Percentiles rank a stretch among this genome's conserved stretches.
Evolutionary conservation across 2,888 invertebrate genomes (phyloP).

Genomic region (Diadegma fenestrale): DNA sequence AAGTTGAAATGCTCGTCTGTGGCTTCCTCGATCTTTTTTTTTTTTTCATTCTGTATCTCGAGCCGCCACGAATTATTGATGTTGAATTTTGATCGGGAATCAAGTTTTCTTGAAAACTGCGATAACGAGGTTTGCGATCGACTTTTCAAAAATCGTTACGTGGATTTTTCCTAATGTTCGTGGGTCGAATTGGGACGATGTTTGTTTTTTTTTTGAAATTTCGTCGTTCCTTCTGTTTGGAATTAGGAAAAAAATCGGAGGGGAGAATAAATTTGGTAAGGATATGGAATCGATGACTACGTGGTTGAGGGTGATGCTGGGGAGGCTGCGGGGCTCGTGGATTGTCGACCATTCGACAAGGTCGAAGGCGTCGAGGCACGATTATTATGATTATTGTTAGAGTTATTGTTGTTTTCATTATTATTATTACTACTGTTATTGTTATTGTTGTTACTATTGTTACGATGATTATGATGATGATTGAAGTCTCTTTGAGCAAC

Average conservation of each 20-base stretch:
- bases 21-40: background rate
- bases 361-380: slow-evolving; percentile 79
- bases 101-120: too few relatives aligned
- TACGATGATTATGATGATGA: slow-evolving; percentile 73
- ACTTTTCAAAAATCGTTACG: too few relatives aligned
- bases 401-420: slow-evolving; percentile 38
- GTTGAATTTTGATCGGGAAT: background rate
- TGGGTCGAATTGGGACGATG: too few relatives aligned
- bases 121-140: too few relatives aligned
- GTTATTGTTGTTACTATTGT: slow-evolving; percentile 35
- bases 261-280: slow-evolving; percentile 4
- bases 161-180: too few relatives aligned
- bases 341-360: slow-evolving; percentile 79
- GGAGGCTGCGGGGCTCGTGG: slow-evolving; percentile 78
- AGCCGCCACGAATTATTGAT: background rate
- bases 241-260: slow-evolving; percentile 12
- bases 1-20: background rate
- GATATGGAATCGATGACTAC: slow-evolving; percentile 74
- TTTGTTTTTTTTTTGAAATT: too few relatives aligned
- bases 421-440: slow-evolving; percentile 37
- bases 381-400: slow-evolving; percentile 73
- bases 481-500: slow-evolving; percentile 59
- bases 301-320: slow-evolving; percentile 81
- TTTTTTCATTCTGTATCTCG: background rate
- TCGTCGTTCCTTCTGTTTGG: background rate